Evolutionary conservation across 2,113 vertebrate species (phyloP).

Genomic region (Otis tarda): DNA sequence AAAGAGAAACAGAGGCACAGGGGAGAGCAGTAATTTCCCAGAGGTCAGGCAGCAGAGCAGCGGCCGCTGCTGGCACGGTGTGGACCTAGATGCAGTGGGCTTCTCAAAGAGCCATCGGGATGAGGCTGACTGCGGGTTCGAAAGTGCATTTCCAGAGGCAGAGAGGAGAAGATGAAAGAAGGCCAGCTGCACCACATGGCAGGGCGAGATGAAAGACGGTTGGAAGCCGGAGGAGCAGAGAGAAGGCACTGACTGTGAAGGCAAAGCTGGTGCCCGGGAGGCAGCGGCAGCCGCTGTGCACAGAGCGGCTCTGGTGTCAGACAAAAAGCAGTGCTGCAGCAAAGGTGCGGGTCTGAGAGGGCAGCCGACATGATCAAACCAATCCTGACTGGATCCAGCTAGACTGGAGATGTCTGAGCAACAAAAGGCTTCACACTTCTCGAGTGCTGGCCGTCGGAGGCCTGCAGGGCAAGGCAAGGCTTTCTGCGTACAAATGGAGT

Average conservation of each 20-base stretch:
- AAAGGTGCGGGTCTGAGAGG: rapidly evolving
- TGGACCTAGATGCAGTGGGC: too few species aligned
- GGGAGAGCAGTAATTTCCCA: background rate
- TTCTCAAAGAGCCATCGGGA: rapidly evolving
- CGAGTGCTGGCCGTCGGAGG: rapidly evolving
- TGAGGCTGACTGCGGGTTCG: rapidly evolving
- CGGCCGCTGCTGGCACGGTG: rapidly evolving
- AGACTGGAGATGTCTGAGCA: background rate
- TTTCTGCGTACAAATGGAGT: background rate
- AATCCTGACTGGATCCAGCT: background rate
- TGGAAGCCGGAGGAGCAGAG: background rate
- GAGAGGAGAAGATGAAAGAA: background rate
- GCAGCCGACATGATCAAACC: background rate
- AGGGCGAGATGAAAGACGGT: background rate
- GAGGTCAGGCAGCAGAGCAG: background rate
- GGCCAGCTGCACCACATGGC: rapidly evolving
- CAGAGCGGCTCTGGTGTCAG: rapidly evolving
- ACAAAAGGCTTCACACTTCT: background rate
- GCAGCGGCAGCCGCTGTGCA: rapidly evolving
- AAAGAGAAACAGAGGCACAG: background rate
- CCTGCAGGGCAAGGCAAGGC: background rate
- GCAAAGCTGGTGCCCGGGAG: background rate
- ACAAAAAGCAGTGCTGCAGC: background rate
- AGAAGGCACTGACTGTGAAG: background rate
- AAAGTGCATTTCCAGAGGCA: background rate